Percentiles rank a stretch among this genome's conserved stretches.
Evolutionary conservation across 2,113 vertebrate genomes (phyloP).

Genomic region (Atractosteus spatula): DNA sequence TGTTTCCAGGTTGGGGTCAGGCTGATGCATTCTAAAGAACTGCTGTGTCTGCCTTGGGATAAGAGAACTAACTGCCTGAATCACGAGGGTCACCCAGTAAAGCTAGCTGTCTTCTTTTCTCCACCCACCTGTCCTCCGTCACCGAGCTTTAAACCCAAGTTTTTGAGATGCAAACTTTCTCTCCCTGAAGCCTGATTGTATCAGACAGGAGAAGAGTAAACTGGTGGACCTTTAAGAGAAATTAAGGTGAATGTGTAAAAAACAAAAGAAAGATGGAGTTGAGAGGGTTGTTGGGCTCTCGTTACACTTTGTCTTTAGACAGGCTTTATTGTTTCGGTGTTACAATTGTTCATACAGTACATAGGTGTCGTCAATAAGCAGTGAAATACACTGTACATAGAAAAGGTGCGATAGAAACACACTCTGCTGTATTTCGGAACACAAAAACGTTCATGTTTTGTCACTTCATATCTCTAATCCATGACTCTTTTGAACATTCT

Average conservation of each 20-base stretch:
- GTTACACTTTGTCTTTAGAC: background rate
- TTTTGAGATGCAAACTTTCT: conserved; percentile 14
- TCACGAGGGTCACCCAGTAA: background rate
- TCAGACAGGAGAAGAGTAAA: conserved; percentile 18
- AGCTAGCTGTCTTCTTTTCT: background rate
- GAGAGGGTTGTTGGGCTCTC: background rate
- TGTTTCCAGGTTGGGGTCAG: too few species aligned
- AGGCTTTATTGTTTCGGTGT: too few species aligned
- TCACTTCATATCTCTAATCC: too few species aligned
- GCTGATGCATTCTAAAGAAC: too few species aligned
- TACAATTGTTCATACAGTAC: too few species aligned
- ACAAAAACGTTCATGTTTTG: too few species aligned
- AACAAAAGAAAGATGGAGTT: background rate
- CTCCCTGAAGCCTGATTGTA: conserved; percentile 19
- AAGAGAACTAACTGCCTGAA: background rate
- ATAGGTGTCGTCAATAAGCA: too few species aligned
- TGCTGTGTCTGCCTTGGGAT: background rate
- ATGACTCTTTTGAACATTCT: too few species aligned
- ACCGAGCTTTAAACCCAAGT: background rate
- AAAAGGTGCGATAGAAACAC: too few species aligned
- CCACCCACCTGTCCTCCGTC: background rate
- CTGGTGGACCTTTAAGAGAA: conserved; percentile 13
- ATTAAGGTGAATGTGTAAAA: conserved; percentile 14
- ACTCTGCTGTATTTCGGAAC: too few species aligned
- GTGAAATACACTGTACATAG: too few species aligned